Percentiles rank a stretch among this genome's conserved stretches.
Conservation (phyloP, 2,888 invertebrate genomes). For the Listrodromus nycthemerus region DNA sequence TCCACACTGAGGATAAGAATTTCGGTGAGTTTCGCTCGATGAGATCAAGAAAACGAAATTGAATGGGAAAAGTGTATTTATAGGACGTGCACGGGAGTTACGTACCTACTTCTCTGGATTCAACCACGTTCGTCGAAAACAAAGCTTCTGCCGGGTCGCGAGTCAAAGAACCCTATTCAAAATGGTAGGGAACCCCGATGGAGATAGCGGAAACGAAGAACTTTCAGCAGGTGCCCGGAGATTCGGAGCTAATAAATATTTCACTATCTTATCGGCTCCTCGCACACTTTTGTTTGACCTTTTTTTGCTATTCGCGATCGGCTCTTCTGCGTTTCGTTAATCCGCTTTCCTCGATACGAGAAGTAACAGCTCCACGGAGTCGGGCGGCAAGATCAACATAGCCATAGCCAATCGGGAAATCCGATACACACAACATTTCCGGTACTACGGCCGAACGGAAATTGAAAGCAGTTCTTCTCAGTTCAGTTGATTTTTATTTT, state of each 20-base stretch:
- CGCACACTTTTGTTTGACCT: conserved; percentile 38
- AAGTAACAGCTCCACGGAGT: conserved; percentile 17
- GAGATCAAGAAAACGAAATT: conserved; percentile 48
- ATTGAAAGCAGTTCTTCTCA: conserved; percentile 1
- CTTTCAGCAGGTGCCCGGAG: conserved; percentile 51
- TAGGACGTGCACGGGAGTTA: conserved; percentile 44
- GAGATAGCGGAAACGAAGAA: conserved; percentile 51
- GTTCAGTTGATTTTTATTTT: background rate
- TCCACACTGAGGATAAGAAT: conserved; percentile 52
- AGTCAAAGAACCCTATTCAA: conserved; percentile 41
- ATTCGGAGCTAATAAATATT: conserved; percentile 72
- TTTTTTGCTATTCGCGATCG: conserved; percentile 52
- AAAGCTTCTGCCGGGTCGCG: conserved; percentile 17
- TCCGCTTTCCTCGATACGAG: conserved; percentile 48
- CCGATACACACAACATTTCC: conserved; percentile 34
- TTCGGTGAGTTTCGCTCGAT: conserved; percentile 46
- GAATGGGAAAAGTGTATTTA: conserved; percentile 58
- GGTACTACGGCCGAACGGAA: conserved; percentile 8
- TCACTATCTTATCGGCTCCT: conserved; percentile 63
- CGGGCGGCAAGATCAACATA: conserved; percentile 54
- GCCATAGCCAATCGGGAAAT: conserved; percentile 58
- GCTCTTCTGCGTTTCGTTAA: conserved; percentile 52
- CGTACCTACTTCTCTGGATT: conserved; percentile 27
- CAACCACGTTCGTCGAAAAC: conserved; percentile 17
- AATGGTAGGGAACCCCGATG: conserved; percentile 54